Percentiles rank a stretch among this genome's conserved stretches.
Evolutionary conservation across 2,113 vertebrate species (phyloP).

Genomic region (Spea bombifrons): DNA sequence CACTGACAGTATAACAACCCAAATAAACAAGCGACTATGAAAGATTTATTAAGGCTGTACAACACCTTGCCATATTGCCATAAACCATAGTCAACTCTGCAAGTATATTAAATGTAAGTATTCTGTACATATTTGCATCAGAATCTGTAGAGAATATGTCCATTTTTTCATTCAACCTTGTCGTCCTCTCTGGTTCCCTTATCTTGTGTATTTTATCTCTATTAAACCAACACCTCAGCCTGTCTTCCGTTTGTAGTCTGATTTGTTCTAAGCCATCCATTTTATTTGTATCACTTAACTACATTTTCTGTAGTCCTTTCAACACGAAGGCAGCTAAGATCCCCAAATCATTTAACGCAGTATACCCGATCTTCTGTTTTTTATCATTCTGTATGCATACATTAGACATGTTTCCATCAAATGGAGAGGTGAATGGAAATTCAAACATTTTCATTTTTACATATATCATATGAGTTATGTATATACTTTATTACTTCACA

Average conservation of each 20-base stretch:
- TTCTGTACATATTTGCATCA: conserved; percentile 25
- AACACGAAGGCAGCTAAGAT: conserved; percentile 12
- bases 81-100: conserved; percentile 13
- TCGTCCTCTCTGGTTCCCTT: conserved; percentile 36
- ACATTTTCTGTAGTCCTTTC: conserved; percentile 13
- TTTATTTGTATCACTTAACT: conserved; percentile 38
- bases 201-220: conserved; percentile 40
- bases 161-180: conserved; percentile 47
- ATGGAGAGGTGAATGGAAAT: no score
- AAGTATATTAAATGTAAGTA: conserved; percentile 20
- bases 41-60: conserved; percentile 40
- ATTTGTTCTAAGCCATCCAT: conserved; percentile 38
- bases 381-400: background rate
- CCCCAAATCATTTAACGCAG: conserved; percentile 14
- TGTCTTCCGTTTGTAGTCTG: conserved; percentile 28
- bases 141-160: conserved; percentile 22
- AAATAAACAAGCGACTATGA: conserved; percentile 19
- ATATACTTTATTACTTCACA: no score
- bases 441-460: no score
- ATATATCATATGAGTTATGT: no score
- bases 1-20: conserved; percentile 19
- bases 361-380: background rate
- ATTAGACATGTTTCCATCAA: background rate
- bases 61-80: background rate
- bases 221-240: conserved; percentile 33